Base-by-base conservation (phyloP, 2,888 invertebrate genomes). In the Spicauda simplicius region DNA sequence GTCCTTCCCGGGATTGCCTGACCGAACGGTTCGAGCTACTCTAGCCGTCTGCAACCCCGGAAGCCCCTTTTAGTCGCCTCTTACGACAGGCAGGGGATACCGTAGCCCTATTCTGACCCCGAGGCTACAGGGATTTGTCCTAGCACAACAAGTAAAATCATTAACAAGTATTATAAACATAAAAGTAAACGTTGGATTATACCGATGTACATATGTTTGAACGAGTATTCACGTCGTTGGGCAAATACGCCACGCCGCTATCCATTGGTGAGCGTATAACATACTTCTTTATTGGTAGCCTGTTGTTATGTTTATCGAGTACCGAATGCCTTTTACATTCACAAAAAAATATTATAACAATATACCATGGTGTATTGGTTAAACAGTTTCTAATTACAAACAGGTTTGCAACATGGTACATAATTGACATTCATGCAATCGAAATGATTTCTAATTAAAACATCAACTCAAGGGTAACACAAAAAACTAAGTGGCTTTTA, bases 181-280 rank as follows among this genome's bases (percentile, higher is more conserved):
- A n/a, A n/a, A n/a, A n/a, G n/a, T n/a, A n/a, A n/a, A n/a, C n/a
- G 5, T 25, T 25, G 14, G 14, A 41, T 14, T 14, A 12, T 14
- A 41, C 14, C 2, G 41, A 33, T 41, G 16, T 11, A 58, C 14
- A n/a, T 58, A 48, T 10, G 48, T n/a, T n/a, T n/a, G n/a, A n/a
- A n/a, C n/a, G n/a, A n/a, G n/a, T 25, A n/a, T 58, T 20, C n/a
- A 25, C 58, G 8, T n/a, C 58, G 45, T 48, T 25, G 25, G 25
- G 3, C 50, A 60, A 52, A 52, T 33, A 60, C 10, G 60, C 60
- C 52, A 52, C 52, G 60, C 37, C 60, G 30, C 59, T 12, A 20
- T 12, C 25, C 48, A 59, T 59, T 59, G 30, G 25, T 4, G 5
- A 4, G 25, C 3, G 48, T 59, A 14, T 59, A 48, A 59, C 30